Percentiles rank a stretch among this genome's conserved stretches.
Evolutionary conservation across 2,797 vertebrate species (phyloP).

Genomic region (Neopelma chrysocephalum): DNA sequence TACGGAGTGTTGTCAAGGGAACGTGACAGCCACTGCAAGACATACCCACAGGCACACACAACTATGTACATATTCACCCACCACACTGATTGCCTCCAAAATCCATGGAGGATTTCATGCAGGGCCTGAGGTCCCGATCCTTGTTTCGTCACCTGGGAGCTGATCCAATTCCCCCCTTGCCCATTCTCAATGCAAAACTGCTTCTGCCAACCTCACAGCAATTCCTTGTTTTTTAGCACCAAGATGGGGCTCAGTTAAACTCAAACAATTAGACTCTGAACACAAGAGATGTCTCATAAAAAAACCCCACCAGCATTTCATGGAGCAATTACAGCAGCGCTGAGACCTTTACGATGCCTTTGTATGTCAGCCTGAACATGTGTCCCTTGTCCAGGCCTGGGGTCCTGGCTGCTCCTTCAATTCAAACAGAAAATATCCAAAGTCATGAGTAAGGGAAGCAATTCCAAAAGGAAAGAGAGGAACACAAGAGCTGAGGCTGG

Average conservation of each 20-base stretch:
- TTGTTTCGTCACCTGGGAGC: neutral
- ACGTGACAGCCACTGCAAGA: conserved; percentile 27
- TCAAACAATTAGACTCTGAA: neutral
- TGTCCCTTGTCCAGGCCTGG: neutral
- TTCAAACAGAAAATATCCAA: neutral
- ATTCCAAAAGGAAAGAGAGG: neutral
- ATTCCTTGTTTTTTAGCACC: neutral
- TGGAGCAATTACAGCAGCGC: neutral
- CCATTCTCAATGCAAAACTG: neutral
- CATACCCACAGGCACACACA: neutral
- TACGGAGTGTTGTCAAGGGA: conserved; percentile 48
- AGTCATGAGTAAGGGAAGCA: neutral
- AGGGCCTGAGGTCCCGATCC: neutral
- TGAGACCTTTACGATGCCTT: neutral
- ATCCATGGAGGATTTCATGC: neutral
- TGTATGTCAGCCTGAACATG: neutral
- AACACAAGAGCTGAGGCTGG: neutral
- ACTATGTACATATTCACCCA: accelerated
- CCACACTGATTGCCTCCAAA: neutral
- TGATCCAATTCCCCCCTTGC: neutral
- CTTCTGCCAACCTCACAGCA: neutral
- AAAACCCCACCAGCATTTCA: neutral
- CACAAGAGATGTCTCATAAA: neutral
- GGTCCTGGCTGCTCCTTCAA: neutral
- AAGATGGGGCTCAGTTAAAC: neutral